Conservation (phyloP, 2,888 invertebrate species). For the Phrixothrix hirtus region DNA sequence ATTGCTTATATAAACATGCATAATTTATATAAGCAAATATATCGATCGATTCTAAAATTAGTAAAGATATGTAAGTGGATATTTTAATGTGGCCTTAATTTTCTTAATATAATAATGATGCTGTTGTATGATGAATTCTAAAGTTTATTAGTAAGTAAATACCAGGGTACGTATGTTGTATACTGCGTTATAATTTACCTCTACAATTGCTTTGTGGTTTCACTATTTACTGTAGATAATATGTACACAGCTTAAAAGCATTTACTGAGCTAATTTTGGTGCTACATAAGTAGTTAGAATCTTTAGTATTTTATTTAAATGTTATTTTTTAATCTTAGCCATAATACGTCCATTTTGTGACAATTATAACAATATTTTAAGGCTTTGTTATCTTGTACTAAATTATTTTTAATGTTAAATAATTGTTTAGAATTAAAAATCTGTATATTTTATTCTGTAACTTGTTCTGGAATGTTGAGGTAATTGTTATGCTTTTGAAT, state of each 20-base stretch:
- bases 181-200: constrained; percentile 30
- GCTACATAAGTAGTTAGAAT: constrained; percentile 51
- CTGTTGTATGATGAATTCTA: constrained; percentile 12
- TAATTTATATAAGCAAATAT: too few relatives aligned
- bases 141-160: constrained; percentile 20
- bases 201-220: constrained; percentile 20
- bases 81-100: constrained; percentile 30
- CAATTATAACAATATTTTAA: constrained; percentile 15
- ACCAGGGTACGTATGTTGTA: constrained; percentile 38
- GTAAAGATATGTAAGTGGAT: too few relatives aligned
- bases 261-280: constrained; percentile 56
- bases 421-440: constrained; percentile 35
- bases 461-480: constrained; percentile 48
- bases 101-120: constrained; percentile 12
- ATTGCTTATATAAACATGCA: too few relatives aligned
- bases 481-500: constrained; percentile 50
- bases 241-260: constrained; percentile 53
- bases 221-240: constrained; percentile 46
- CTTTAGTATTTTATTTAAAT: constrained; percentile 35
- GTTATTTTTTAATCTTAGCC: constrained; percentile 23
- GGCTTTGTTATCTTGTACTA: constrained; percentile 20
- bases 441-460: constrained; percentile 45
- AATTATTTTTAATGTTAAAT: constrained; percentile 32
- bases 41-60: too few relatives aligned
- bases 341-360: constrained; percentile 12